These are phyloP conservation scores for Paratrypauchen microcephalus DNA, from an alignment of 2,797 vertebrate species.

Conservation along the genomic window DNA sequence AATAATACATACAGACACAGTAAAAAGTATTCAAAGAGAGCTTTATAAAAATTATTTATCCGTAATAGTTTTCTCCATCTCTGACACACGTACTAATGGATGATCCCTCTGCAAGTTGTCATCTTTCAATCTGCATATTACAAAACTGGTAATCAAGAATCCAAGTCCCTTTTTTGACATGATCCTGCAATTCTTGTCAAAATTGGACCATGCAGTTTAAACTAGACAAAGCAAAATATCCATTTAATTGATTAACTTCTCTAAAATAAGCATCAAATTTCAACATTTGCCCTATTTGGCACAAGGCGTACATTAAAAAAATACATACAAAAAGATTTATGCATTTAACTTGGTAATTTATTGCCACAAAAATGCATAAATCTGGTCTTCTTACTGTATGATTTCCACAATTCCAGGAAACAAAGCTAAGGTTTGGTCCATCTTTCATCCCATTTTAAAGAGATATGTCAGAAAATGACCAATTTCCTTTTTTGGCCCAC, in stretches of 20 bases:
- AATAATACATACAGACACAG: background rate
- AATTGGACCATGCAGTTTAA: no score
- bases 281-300: background rate
- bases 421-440: background rate
- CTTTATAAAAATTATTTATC: background rate
- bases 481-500: constrained; percentile 14
- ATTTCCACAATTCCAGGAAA: background rate
- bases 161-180: no score
- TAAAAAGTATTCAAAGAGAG: background rate
- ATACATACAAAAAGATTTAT: no score
- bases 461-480: constrained; percentile 17
- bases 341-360: background rate
- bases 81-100: no score
- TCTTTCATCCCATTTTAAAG: constrained; percentile 24
- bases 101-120: no score
- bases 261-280: background rate
- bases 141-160: no score
- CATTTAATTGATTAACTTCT: background rate
- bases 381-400: background rate
- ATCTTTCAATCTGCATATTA: no score
- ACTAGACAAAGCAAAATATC: background rate
- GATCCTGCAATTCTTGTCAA: no score
- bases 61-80: background rate
- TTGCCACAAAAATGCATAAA: background rate
- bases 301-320: no score